These are phyloP conservation scores for Brachionus rubens DNA, from an alignment of 1,140 invertebrate genomes.

Conservation along the genomic window DNA sequence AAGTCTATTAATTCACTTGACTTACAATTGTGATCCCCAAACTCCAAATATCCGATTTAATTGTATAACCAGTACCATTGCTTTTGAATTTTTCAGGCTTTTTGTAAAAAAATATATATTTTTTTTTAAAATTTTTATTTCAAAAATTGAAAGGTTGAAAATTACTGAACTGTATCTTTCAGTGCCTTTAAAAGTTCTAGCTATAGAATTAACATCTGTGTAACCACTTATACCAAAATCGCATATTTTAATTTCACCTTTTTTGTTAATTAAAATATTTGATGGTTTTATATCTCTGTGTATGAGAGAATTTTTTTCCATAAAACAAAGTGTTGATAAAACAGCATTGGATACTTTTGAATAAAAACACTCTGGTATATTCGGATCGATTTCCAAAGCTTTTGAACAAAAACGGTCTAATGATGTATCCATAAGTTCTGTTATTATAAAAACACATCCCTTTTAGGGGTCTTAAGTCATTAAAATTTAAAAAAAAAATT, in stretches of 20 bases:
- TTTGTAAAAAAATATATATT: background rate
- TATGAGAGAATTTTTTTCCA: constrained; percentile 61
- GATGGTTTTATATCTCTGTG: constrained; percentile 63
- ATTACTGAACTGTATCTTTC: constrained; percentile 39
- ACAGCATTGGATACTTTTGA: constrained; percentile 56
- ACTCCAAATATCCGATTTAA: constrained; percentile 45
- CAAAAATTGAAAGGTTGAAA: no score
- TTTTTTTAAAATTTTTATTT: background rate
- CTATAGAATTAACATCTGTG: constrained; percentile 15
- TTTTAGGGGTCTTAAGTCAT: background rate
- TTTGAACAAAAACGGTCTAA: constrained; percentile 21
- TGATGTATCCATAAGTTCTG: constrained; percentile 43
- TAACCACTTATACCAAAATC: constrained; percentile 61
- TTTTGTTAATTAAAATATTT: constrained; percentile 61
- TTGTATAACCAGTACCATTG: background rate
- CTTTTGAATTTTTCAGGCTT: constrained; percentile 37
- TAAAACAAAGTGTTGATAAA: constrained; percentile 59
- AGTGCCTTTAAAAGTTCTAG: constrained; percentile 16
- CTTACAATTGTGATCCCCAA: constrained; percentile 35
- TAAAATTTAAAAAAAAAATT: background rate
- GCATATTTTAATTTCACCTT: constrained; percentile 60
- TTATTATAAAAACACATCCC: constrained; percentile 17
- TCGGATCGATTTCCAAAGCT: background rate
- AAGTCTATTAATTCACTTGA: background rate
- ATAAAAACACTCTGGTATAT: constrained; percentile 56